A percentile compares a stretch with the other conserved stretches of the same genome.
These are phyloP conservation scores for Chymomyza costata DNA, from an alignment of 1,140 invertebrate species.

Conservation along the genomic window DNA sequence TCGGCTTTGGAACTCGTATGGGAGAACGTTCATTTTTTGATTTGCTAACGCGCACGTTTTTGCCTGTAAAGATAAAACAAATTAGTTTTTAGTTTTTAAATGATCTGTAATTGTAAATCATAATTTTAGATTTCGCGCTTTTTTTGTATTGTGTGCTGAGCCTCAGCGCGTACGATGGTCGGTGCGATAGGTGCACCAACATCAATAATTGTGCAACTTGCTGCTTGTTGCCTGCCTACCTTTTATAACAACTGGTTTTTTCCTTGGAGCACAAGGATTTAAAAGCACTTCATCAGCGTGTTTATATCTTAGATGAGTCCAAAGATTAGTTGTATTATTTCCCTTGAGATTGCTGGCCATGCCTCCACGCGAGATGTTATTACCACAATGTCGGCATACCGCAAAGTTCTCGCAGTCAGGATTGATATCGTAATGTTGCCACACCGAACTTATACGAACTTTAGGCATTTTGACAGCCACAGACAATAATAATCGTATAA, in stretches of 20 bases:
- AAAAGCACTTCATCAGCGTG: slow-evolving; percentile 55
- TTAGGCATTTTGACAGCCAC: slow-evolving; percentile 40
- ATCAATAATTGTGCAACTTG: slow-evolving; percentile 27
- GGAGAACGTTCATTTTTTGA: slow-evolving; percentile 43
- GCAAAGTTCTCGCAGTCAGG: slow-evolving; percentile 62
- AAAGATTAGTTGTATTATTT: slow-evolving; percentile 59
- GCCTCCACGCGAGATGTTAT: slow-evolving; percentile 64
- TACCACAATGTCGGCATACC: slow-evolving; percentile 58
- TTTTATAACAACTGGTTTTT: too few species aligned
- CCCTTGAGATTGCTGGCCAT: slow-evolving; percentile 63
- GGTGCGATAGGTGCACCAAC: slow-evolving; percentile 48
- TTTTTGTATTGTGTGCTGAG: slow-evolving; percentile 37
- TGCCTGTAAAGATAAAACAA: slow-evolving; percentile 39
- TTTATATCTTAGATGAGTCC: slow-evolving; percentile 58
- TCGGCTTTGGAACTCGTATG: slow-evolving; percentile 48
- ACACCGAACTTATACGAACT: slow-evolving; percentile 56
- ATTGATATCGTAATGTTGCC: slow-evolving; percentile 62
- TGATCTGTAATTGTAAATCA: slow-evolving; percentile 16
- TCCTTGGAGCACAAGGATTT: slow-evolving; percentile 42
- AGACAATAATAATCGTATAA: slow-evolving; percentile 17
- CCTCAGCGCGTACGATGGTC: slow-evolving; percentile 45
- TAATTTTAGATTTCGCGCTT: slow-evolving; percentile 23
- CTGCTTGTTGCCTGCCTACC: slow-evolving; percentile 39
- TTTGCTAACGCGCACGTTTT: slow-evolving; percentile 52
- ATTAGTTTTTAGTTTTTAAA: slow-evolving; percentile 15